Evolutionary conservation across 2,113 vertebrate species (phyloP).

Genomic region (Pogona vitticeps): DNA sequence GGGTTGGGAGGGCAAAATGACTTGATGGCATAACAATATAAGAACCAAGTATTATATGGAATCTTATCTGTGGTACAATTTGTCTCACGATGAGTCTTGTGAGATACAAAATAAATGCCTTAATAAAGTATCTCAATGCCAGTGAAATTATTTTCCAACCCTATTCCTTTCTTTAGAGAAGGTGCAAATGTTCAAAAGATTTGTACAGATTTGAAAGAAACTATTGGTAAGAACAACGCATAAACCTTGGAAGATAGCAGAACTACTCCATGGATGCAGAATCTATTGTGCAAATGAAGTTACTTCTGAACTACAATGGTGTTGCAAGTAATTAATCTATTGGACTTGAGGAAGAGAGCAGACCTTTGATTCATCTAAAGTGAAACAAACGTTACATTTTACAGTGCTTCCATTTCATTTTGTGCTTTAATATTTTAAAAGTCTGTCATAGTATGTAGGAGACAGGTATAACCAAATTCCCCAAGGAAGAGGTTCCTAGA

Average conservation of each 20-base stretch:
- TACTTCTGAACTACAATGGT: not conserved
- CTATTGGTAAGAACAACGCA: not conserved
- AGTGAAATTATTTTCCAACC: too few relatives aligned
- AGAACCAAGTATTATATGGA: too few relatives aligned
- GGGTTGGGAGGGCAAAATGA: too few relatives aligned
- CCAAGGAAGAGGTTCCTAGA: constrained; percentile 15
- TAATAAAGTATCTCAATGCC: too few relatives aligned
- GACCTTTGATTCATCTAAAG: not conserved
- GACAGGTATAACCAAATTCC: not conserved
- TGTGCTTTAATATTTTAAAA: constrained; percentile 30
- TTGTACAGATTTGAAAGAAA: not conserved
- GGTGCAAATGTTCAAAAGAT: not conserved
- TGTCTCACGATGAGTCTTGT: too few relatives aligned
- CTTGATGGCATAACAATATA: too few relatives aligned
- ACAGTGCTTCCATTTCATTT: not conserved
- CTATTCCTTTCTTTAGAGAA: too few relatives aligned
- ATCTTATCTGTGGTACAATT: too few relatives aligned
- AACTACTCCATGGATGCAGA: not conserved
- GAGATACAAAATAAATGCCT: too few relatives aligned
- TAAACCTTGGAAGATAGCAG: not conserved
- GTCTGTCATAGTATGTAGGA: constrained; percentile 7
- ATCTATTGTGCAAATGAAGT: not conserved
- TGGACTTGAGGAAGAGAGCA: not conserved
- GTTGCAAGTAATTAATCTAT: too few relatives aligned
- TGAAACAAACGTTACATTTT: not conserved